These are phyloP conservation scores for Imbricaverruca yamaguchii DNA, from an alignment of 2,888 invertebrate genomes.

Conservation along the genomic window DNA sequence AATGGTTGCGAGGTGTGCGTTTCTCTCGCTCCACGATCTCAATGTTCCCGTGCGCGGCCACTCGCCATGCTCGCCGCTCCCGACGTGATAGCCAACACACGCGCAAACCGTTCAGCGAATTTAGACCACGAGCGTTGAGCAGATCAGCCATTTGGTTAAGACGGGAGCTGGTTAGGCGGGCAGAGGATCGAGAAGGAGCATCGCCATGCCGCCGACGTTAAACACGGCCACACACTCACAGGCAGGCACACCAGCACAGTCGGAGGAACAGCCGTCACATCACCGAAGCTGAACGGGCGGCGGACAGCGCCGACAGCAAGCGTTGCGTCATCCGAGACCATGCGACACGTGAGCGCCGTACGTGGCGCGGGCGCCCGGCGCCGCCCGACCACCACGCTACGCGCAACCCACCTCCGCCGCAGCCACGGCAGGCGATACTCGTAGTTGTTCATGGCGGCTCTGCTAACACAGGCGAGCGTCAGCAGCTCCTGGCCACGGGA, in stretches of 20 bases:
- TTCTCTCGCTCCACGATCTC: too few species aligned
- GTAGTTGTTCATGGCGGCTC: background rate
- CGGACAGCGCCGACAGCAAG: too few species aligned
- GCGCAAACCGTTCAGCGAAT: background rate
- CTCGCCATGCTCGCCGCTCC: too few species aligned
- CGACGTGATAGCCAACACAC: too few species aligned
- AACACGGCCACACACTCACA: background rate
- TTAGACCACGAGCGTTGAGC: background rate
- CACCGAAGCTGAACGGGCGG: too few species aligned
- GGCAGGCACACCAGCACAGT: background rate
- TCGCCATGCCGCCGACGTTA: background rate
- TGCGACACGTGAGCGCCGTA: too few species aligned
- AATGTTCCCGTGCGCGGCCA: too few species aligned
- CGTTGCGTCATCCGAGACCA: too few species aligned
- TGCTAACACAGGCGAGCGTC: background rate
- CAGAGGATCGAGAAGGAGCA: background rate
- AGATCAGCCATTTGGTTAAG: background rate
- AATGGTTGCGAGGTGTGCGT: too few species aligned
- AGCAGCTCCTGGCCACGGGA: background rate
- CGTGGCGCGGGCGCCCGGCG: background rate
- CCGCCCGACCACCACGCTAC: too few species aligned
- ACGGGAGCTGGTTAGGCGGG: too few species aligned
- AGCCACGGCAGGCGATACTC: conserved; percentile 4
- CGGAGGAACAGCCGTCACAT: background rate
- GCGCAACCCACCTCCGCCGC: conserved; percentile 7